Conservation (phyloP, 2,797 vertebrate genomes). For the Cetoscarus ocellatus region DNA sequence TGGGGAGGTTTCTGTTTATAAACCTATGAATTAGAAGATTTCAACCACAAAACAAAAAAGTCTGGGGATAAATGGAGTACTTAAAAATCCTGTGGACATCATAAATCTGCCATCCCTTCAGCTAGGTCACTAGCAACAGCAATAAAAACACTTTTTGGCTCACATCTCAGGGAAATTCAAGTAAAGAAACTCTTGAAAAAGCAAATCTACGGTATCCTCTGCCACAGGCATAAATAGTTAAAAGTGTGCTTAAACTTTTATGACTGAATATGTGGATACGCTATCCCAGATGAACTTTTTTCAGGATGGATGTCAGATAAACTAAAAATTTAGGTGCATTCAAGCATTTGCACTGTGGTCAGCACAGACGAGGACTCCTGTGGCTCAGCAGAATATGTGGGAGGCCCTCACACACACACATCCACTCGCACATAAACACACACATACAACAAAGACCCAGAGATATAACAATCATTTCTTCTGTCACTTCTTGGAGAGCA, state of each 20-base stretch:
- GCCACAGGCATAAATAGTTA: neutral
- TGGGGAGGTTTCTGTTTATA: too few species aligned
- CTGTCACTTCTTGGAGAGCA: slow-evolving; percentile 71
- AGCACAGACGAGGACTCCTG: slow-evolving; percentile 34
- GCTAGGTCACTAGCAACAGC: neutral
- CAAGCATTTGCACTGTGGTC: slow-evolving; percentile 40
- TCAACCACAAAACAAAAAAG: neutral
- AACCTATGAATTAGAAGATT: too few species aligned
- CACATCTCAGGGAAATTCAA: slow-evolving; percentile 7
- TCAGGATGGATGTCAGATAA: slow-evolving; percentile 2
- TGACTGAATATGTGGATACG: slow-evolving; percentile 13
- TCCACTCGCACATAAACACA: neutral
- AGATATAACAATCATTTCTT: slow-evolving; percentile 64
- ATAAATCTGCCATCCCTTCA: neutral
- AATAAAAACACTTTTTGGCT: neutral
- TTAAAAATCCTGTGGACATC: neutral
- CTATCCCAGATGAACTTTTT: slow-evolving; percentile 9
- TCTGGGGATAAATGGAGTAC: neutral
- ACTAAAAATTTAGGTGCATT: slow-evolving; percentile 17
- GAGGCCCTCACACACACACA: slow-evolving; percentile 21
- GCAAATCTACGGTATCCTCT: slow-evolving; percentile 4
- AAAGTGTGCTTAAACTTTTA: slow-evolving; percentile 20
- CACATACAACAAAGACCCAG: slow-evolving; percentile 17
- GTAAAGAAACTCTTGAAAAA: slow-evolving; percentile 5
- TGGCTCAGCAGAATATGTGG: slow-evolving; percentile 41